These are phyloP conservation scores for Pseudocheirus occidentalis DNA, from an alignment of 2,797 vertebrate genomes.

Conservation along the genomic window DNA sequence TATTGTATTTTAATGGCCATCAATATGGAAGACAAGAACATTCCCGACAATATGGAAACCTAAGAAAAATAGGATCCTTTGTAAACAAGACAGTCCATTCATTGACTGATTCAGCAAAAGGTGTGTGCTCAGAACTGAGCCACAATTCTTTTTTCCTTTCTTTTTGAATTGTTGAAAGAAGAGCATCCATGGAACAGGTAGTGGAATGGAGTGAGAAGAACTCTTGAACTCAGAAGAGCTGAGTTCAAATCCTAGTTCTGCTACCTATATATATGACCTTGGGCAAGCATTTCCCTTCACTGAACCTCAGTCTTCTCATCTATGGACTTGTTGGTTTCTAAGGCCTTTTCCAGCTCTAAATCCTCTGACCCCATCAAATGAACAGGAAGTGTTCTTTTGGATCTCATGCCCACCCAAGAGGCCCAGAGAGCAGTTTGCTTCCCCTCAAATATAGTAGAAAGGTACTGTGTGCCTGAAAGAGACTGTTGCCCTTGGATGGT, in stretches of 20 bases:
- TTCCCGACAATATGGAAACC: neutral
- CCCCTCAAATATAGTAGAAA: constrained; percentile 45
- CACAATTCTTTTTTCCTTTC: neutral
- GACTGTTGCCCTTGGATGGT: constrained; percentile 56
- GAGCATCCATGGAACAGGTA: neutral
- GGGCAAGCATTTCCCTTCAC: neutral
- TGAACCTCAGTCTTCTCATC: neutral
- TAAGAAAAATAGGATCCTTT: neutral
- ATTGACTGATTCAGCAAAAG: neutral
- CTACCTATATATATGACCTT: neutral
- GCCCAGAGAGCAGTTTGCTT: constrained; percentile 54
- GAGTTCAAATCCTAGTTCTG: neutral
- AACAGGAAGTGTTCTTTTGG: neutral
- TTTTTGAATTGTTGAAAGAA: neutral
- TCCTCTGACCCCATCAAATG: neutral
- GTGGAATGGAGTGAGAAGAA: neutral
- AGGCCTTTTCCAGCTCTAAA: neutral
- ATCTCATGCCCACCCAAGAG: neutral
- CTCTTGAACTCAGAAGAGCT: neutral
- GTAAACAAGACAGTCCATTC: constrained; percentile 16
- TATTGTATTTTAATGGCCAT: neutral
- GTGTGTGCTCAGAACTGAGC: neutral
- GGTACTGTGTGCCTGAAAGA: constrained; percentile 14
- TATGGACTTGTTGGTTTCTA: neutral
- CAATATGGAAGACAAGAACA: constrained; percentile 28